A percentile compares a stretch with the other conserved stretches of the same genome.
phyloP scores from a whole-genome alignment of 2,888 invertebrate genomes.

The Microdon myrmicae region DNA sequence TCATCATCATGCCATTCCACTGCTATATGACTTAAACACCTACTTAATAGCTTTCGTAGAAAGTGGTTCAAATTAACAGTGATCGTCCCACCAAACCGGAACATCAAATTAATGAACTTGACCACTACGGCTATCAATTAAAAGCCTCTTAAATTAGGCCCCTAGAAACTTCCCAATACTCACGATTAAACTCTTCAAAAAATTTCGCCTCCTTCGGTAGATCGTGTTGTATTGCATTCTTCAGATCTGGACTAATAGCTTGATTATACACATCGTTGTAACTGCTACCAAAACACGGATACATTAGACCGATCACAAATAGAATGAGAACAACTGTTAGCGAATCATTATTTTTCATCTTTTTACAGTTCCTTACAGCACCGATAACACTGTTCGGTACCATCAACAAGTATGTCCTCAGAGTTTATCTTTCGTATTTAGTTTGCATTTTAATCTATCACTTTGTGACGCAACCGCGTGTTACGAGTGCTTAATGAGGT shows the following conservation, averaged over 20 bases:
- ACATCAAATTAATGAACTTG: no score
- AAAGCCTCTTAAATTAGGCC: no score
- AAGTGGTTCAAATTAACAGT: no score
- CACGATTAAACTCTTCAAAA: slow-evolving; percentile 77
- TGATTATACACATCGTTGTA: slow-evolving; percentile 64
- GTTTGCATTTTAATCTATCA: slow-evolving; percentile 29
- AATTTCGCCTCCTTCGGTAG: slow-evolving; percentile 70
- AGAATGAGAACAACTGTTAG: slow-evolving; percentile 28
- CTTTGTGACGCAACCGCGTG: slow-evolving; percentile 12
- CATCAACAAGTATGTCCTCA: slow-evolving; percentile 6
- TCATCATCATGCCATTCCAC: no score
- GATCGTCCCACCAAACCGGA: no score
- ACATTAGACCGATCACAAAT: slow-evolving; percentile 33
- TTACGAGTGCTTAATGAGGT: neutral
- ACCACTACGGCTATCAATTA: no score
- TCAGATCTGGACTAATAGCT: slow-evolving; percentile 60
- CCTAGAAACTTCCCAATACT: slow-evolving; percentile 69
- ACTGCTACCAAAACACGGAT: slow-evolving; percentile 44
- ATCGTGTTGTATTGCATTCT: slow-evolving; percentile 62
- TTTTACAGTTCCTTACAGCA: slow-evolving; percentile 14
- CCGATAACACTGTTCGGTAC: no score
- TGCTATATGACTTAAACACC: no score
- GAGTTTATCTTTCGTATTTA: slow-evolving; percentile 15
- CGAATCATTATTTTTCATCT: slow-evolving; percentile 40
- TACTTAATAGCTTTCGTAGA: no score